Percentiles rank a stretch among this genome's conserved stretches.
Conservation (phyloP, 2,888 invertebrate genomes). For the Lingula anatina region DNA sequence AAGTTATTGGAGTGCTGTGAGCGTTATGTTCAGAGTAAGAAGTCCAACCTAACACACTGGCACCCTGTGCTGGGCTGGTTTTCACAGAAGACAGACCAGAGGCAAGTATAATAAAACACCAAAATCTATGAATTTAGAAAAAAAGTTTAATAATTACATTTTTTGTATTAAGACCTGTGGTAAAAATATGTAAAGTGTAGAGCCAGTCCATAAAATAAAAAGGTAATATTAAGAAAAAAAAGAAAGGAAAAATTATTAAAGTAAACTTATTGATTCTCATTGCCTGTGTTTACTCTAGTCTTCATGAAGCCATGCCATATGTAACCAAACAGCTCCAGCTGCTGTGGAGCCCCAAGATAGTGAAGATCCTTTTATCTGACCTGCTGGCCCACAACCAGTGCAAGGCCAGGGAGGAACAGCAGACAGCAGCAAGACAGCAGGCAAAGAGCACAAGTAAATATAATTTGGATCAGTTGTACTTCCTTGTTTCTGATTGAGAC, state of each 20-base stretch:
- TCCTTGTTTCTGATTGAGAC: too few relatives aligned
- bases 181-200: too few relatives aligned
- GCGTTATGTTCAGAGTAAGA: conserved; percentile 82
- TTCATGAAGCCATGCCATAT: conserved; percentile 68
- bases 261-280: too few relatives aligned
- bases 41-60: conserved; percentile 89
- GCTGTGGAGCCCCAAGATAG: conserved; percentile 63
- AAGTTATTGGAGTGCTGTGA: conserved; percentile 84
- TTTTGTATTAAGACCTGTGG: too few relatives aligned
- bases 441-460: conserved; percentile 28
- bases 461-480: not conserved
- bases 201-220: too few relatives aligned
- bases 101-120: conserved; percentile 30
- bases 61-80: conserved; percentile 98
- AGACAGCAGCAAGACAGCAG: too few relatives aligned
- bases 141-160: too few relatives aligned
- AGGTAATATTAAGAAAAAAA: too few relatives aligned
- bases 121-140: too few relatives aligned
- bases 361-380: conserved; percentile 51
- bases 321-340: conserved; percentile 66
- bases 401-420: conserved; percentile 10
- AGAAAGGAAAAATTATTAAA: too few relatives aligned
- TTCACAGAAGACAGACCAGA: conserved; percentile 46
- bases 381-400: conserved; percentile 39
- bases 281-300: too few relatives aligned